Percentiles rank a stretch among this genome's conserved stretches.
These are phyloP conservation scores for Daktulosphaira vitifoliae DNA, from an alignment of 1,140 invertebrate species.

Conservation along the genomic window DNA sequence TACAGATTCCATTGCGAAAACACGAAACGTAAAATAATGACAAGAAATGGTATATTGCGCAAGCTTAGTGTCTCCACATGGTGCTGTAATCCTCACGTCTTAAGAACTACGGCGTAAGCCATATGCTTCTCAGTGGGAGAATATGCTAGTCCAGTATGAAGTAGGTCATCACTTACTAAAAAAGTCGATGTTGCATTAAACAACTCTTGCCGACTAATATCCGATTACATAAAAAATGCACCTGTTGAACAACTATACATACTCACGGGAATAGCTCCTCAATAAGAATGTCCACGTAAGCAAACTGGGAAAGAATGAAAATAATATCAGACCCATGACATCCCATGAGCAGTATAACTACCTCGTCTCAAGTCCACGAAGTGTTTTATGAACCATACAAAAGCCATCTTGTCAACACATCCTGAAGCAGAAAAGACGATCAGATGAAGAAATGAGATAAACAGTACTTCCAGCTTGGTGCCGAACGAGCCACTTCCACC, in stretches of 20 bases:
- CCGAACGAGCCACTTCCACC: neutral
- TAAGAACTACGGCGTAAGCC: constrained; percentile 2
- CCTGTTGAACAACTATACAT: constrained; percentile 18
- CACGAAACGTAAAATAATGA: constrained; percentile 12
- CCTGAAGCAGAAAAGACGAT: neutral
- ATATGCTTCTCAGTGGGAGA: neutral
- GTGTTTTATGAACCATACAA: neutral
- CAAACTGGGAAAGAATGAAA: neutral
- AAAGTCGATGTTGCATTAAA: constrained; percentile 18
- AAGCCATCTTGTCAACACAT: neutral
- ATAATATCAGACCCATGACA: constrained; percentile 18
- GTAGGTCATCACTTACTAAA: constrained; percentile 10
- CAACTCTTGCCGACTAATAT: constrained; percentile 8
- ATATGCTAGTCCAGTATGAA: constrained; percentile 15
- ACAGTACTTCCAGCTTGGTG: neutral
- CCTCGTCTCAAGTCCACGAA: constrained; percentile 16
- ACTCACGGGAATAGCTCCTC: constrained; percentile 16
- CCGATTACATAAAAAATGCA: constrained; percentile 22
- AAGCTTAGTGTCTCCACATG: constrained; percentile 12
- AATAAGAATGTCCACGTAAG: constrained; percentile 6
- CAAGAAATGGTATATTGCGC: constrained; percentile 9
- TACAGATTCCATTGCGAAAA: constrained; percentile 22
- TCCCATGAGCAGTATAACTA: neutral
- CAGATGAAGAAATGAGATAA: neutral
- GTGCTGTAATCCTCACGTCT: constrained; percentile 1